A percentile compares a stretch with the other conserved stretches of the same genome.
These are phyloP conservation scores for Ibycter americanus DNA, from an alignment of 2,797 vertebrate genomes.

Conservation along the genomic window DNA sequence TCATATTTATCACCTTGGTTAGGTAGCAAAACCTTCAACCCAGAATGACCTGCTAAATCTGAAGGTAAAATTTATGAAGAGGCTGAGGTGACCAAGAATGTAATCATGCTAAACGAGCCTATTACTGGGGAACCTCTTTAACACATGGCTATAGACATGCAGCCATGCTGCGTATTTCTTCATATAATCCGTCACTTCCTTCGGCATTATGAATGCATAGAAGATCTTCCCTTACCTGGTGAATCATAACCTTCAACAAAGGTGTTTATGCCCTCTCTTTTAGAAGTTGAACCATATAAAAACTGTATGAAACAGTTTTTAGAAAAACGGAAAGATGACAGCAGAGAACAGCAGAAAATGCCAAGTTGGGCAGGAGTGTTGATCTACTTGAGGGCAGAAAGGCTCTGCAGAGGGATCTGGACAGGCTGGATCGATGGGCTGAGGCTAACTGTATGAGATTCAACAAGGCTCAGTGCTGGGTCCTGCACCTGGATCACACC, in stretches of 20 bases:
- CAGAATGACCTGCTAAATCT: not conserved
- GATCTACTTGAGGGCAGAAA: not conserved
- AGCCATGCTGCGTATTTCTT: not conserved
- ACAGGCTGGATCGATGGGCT: too few relatives aligned
- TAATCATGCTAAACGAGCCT: fast-evolving
- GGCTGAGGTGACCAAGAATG: not conserved
- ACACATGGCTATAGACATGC: not conserved
- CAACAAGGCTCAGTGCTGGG: too few relatives aligned
- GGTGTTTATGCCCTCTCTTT: not conserved
- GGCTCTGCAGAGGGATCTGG: not conserved
- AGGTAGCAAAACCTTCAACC: not conserved
- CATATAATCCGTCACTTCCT: not conserved
- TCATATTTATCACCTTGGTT: not conserved
- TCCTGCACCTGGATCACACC: too few relatives aligned
- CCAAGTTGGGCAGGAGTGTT: not conserved
- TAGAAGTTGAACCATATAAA: not conserved
- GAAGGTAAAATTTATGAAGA: not conserved
- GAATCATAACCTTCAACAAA: not conserved
- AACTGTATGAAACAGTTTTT: not conserved
- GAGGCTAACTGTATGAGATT: not conserved
- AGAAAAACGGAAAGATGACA: not conserved
- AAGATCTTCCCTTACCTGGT: not conserved
- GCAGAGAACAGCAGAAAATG: not conserved
- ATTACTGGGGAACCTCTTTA: not conserved
- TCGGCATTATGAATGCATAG: not conserved